These are phyloP conservation scores for Pogonomyrmex californicus DNA, from an alignment of 1,140 invertebrate species.

Conservation along the genomic window DNA sequence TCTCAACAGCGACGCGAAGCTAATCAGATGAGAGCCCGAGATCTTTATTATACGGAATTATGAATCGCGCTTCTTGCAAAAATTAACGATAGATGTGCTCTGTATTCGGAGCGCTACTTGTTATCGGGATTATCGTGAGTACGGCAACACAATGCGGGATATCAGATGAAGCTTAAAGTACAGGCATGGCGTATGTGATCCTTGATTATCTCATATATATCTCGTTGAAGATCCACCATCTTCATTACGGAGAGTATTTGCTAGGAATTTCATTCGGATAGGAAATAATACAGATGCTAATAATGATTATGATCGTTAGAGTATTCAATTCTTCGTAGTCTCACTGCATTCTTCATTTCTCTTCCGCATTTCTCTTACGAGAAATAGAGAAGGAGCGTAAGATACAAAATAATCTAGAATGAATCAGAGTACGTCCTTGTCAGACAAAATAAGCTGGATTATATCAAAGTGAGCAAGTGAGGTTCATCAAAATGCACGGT, in stretches of 20 bases:
- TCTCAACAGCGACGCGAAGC: conserved; percentile 43
- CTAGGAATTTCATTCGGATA: conserved; percentile 30
- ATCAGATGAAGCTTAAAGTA: conserved; percentile 51
- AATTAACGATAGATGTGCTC: conserved; percentile 68
- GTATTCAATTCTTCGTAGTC: conserved; percentile 17
- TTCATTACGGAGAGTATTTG: conserved; percentile 24
- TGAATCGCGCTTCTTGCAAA: conserved; percentile 65
- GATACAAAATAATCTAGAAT: conserved; percentile 18
- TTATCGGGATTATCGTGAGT: conserved; percentile 65
- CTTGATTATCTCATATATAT: conserved; percentile 64
- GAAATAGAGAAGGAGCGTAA: conserved; percentile 23
- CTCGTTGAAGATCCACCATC: conserved; percentile 31
- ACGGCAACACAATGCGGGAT: conserved; percentile 59
- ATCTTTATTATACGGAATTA: conserved; percentile 74
- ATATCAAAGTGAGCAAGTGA: conserved; percentile 11
- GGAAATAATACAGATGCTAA: conserved; percentile 19
- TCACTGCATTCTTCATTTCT: not conserved
- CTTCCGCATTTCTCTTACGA: not conserved
- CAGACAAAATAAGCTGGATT: conserved; percentile 27
- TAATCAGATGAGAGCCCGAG: conserved; percentile 69
- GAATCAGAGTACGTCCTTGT: conserved; percentile 19
- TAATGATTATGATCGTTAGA: conserved; percentile 26
- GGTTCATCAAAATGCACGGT: conserved; percentile 47
- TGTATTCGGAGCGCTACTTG: conserved; percentile 54
- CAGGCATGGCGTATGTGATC: conserved; percentile 38